Evolutionary conservation across 2,797 vertebrate genomes (phyloP), one percentile per base, ranked within the genome.

Genomic region (Odontamblyopus lacepedii): DNA sequence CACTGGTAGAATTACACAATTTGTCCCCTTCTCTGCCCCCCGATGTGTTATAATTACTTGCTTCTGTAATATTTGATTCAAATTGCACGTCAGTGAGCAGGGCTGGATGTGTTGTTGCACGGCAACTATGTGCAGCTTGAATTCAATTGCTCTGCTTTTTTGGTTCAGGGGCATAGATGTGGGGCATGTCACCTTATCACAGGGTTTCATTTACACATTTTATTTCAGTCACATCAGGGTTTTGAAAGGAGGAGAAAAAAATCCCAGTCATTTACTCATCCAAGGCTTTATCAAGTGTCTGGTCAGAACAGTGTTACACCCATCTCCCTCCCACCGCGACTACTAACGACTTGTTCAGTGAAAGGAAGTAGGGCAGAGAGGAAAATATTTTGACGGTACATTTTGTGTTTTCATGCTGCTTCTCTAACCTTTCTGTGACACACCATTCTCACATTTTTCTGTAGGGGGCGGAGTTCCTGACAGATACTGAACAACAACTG

Each of bases 401-500:
- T 86, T 83, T 32, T 65, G 41, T 73, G 69, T 51, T 48, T 78
- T 75, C 84, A 78, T 61, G 73, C 76, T 71, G 80, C 70, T 77
- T 77, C 57, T 71, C 71, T 82, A 74, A 85, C 83, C 84, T 89
- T 85, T 85, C 78, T 76, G 71, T 7, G 53, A 53, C 65, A 91
- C 59, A 83, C 80, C 76, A 72, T 83, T 80, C 73, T 68, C 67
- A 72, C 65, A 48, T 72, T 78, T 67, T 65, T 73, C 19, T 74
- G n/a, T 16, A 26, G 57, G 18, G 15, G 57, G 29, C 30, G 75
- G 78, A 48, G 64, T 73, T 77, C 70, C 63, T 77, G 83, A 89
- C 73, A 80, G 80, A 88, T 83, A 88, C 73, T 35, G 11, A 63
- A 63, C 76, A 93, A 88, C 93, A 94, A 90, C 91, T 94, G 93